A percentile compares a stretch with the other conserved stretches of the same genome.
Conservation (phyloP, 2,797 vertebrate genomes). For the Pempheris klunzingeri region DNA sequence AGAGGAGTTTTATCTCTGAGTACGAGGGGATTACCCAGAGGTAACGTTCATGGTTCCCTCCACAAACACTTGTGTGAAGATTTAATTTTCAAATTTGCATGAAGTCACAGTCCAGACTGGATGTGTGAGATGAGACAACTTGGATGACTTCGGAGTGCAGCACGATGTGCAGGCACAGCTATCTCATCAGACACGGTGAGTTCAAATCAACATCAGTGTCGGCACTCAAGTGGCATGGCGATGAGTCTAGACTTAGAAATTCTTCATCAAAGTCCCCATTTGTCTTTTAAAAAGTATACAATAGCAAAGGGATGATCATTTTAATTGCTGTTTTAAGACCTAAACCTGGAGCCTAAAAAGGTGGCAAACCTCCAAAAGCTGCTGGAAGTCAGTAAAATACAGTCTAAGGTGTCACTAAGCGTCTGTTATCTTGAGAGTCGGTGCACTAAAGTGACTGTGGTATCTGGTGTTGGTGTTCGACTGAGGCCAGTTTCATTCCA, state of each 20-base stretch:
- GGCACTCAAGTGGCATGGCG: not conserved
- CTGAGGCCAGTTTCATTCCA: not conserved
- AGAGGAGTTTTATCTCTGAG: not conserved
- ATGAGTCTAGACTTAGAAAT: not conserved
- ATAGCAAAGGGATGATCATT: not conserved
- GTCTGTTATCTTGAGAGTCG: not conserved
- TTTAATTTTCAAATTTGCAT: not conserved
- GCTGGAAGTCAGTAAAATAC: not conserved
- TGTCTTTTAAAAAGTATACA: not conserved
- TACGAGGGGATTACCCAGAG: not conserved
- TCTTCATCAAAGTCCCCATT: not conserved
- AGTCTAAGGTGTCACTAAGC: not conserved
- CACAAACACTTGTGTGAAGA: not conserved
- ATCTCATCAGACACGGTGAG: not conserved
- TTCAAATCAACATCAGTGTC: constrained; percentile 1
- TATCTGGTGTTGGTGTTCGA: not conserved
- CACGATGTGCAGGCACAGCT: not conserved
- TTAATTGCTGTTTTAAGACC: not conserved
- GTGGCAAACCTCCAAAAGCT: not conserved
- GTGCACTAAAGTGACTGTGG: no score
- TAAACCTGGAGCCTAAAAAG: not conserved
- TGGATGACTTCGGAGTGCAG: not conserved
- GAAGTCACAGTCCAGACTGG: not conserved
- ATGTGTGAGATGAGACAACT: constrained; percentile 1
- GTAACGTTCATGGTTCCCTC: not conserved